Percentiles rank a stretch among this genome's conserved stretches.
Conservation (phyloP, 2,888 invertebrate species). For the Cryptocephalus moraei region DNA sequence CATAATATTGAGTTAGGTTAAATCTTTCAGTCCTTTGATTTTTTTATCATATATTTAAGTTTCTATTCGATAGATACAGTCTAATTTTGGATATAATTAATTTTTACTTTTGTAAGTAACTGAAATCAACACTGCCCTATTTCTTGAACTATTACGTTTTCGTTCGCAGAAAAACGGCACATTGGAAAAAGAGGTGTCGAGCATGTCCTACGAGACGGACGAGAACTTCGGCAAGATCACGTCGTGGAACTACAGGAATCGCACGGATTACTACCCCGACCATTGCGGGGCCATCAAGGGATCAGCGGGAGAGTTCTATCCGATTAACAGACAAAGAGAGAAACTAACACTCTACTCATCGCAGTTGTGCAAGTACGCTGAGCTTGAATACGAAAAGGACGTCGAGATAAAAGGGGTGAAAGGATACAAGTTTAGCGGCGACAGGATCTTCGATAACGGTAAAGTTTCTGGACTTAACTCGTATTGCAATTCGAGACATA, state of each 20-base stretch:
- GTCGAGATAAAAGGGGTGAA: conserved; percentile 48
- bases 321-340: conserved; percentile 52
- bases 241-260: conserved; percentile 59
- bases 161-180: conserved; percentile 63
- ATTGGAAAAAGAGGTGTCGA: conserved; percentile 54
- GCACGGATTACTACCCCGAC: conserved; percentile 44
- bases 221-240: conserved; percentile 59
- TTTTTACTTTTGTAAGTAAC: too few species aligned
- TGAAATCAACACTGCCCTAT: too few species aligned
- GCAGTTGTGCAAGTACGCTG: conserved; percentile 63
- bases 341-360: conserved; percentile 56
- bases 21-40: too few species aligned
- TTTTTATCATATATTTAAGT: too few species aligned
- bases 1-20: too few species aligned
- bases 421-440: conserved; percentile 56
- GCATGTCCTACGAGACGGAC: conserved; percentile 59
- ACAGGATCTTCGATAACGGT: conserved; percentile 59
- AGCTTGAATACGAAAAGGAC: conserved; percentile 50
- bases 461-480: conserved; percentile 6
- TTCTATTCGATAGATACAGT: too few species aligned
- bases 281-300: conserved; percentile 56
- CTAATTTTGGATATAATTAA: too few species aligned
- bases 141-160: background rate
- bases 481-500: too few species aligned
- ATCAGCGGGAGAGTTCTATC: conserved; percentile 72